phyloP scores from a whole-genome alignment of 2,113 vertebrate genomes.

The Zosterops pallidus region DNA sequence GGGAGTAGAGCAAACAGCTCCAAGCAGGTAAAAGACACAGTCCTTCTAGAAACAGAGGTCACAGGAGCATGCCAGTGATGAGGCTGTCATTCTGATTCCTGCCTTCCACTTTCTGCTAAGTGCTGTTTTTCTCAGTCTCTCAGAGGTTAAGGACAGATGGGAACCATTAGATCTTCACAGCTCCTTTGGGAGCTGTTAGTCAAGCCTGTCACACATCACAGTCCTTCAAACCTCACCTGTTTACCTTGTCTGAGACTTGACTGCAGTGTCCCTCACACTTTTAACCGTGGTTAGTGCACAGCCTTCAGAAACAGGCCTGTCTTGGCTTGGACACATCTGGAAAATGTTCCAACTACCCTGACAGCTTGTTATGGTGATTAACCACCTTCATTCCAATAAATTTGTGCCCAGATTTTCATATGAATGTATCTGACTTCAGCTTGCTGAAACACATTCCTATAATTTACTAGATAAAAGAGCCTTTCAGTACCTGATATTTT shows the following conservation, averaged over 20 bases:
- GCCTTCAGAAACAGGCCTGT: background rate
- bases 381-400: conserved; percentile 32
- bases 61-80: accelerated
- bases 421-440: conserved; percentile 30
- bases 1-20: background rate
- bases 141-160: conserved; percentile 36
- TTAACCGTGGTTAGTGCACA: background rate
- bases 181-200: conserved; percentile 44
- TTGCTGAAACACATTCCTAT: conserved; percentile 32
- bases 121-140: conserved; percentile 23
- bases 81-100: background rate
- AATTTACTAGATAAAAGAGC: conserved; percentile 52
- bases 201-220: conserved; percentile 1
- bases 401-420: conserved; percentile 15
- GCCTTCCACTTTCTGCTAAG: background rate
- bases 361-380: conserved; percentile 45
- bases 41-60: background rate
- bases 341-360: background rate
- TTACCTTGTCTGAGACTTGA: background rate
- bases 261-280: background rate
- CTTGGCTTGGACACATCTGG: conserved; percentile 19
- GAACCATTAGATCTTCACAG: conserved; percentile 26
- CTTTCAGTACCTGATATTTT: conserved; percentile 46
- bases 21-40: background rate
- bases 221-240: conserved; percentile 22